Evolutionary conservation across 2,113 vertebrate genomes (phyloP).

Genomic region (Arizona elegans): DNA sequence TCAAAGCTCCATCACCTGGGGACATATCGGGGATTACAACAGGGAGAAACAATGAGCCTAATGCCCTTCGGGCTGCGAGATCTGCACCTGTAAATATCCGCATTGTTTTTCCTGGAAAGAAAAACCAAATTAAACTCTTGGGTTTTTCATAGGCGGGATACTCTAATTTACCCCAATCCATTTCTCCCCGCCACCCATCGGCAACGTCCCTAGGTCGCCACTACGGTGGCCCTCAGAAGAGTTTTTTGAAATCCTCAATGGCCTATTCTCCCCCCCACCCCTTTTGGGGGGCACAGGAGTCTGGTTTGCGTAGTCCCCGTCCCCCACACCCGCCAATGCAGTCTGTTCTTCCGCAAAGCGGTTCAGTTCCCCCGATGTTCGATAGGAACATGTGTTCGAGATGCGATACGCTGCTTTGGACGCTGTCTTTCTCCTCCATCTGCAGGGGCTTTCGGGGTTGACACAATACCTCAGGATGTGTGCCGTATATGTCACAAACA

Average conservation of each 20-base stretch:
- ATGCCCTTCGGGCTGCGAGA: neutral
- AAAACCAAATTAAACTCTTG: neutral
- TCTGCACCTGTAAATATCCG: neutral
- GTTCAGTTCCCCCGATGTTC: neutral
- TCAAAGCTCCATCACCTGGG: neutral
- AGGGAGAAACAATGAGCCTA: neutral
- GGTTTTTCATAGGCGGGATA: neutral
- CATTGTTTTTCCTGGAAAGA: neutral
- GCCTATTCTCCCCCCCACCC: neutral
- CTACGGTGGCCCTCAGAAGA: neutral
- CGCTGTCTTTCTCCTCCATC: conserved; percentile 41
- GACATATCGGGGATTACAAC: neutral
- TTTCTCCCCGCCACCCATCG: neutral
- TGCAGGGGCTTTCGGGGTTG: conserved; percentile 41
- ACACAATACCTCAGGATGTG: conserved; percentile 20
- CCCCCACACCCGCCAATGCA: no score
- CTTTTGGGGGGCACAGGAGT: neutral
- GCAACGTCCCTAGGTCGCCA: neutral
- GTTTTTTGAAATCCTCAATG: neutral
- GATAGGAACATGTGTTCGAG: neutral
- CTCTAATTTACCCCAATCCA: neutral
- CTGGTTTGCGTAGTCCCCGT: neutral
- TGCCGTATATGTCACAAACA: conserved; percentile 38
- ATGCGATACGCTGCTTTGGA: neutral
- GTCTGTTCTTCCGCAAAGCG: neutral